Percentiles rank a stretch among this genome's conserved stretches.
Evolutionary conservation across 2,797 vertebrate species (phyloP).

Genomic region (Poliocrania exsul): DNA sequence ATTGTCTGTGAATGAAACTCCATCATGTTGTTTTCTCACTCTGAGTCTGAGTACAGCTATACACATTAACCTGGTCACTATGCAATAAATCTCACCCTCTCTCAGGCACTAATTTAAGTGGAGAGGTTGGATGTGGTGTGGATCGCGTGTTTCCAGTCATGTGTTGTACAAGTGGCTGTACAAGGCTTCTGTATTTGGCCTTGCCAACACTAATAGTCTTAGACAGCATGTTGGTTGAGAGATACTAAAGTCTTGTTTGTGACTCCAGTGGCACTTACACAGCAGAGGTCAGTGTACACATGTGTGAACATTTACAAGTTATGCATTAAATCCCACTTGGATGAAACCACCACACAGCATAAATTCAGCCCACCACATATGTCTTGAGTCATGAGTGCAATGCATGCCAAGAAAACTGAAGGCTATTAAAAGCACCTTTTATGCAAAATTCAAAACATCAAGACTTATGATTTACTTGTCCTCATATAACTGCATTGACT

Average conservation of each 20-base stretch:
- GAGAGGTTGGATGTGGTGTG: neutral
- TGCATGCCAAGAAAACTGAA: neutral
- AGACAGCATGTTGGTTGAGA: neutral
- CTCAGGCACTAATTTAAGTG: neutral
- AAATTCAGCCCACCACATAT: neutral
- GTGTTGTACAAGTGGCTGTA: neutral
- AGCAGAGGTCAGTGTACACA: neutral
- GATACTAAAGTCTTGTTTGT: neutral
- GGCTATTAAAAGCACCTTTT: neutral
- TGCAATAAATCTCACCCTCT: neutral
- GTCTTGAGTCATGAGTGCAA: neutral
- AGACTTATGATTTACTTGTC: neutral
- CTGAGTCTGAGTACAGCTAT: neutral
- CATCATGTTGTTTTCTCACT: neutral
- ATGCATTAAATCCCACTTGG: neutral
- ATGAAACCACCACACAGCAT: neutral
- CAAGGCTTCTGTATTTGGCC: neutral
- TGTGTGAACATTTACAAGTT: neutral
- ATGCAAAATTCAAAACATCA: neutral
- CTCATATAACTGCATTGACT: neutral
- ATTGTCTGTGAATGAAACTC: conserved; percentile 22
- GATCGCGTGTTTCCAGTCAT: rapidly evolving
- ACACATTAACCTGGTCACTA: neutral
- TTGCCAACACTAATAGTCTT: neutral
- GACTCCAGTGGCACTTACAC: neutral